Conservation (phyloP, 2,888 invertebrate species). For the Parascotia fuliginaria region DNA sequence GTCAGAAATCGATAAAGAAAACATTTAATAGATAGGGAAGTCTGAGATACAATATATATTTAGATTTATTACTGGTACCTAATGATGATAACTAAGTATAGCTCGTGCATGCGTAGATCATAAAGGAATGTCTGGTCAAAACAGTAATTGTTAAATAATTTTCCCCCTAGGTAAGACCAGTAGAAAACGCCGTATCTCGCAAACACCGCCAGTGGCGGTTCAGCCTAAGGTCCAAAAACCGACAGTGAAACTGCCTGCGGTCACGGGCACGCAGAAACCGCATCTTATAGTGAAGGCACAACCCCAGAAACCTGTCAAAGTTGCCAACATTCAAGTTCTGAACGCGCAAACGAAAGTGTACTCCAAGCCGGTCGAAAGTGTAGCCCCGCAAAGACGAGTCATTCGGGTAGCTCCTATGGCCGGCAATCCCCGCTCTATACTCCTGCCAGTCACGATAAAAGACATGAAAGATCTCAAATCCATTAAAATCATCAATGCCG, state of each 20-base stretch:
- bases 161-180: constrained; percentile 65
- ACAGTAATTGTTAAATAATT: constrained; percentile 15
- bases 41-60: too few relatives aligned
- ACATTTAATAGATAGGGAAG: too few relatives aligned
- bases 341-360: constrained; percentile 77
- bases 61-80: too few relatives aligned
- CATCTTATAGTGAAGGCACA: constrained; percentile 78
- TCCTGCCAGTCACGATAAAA: constrained; percentile 89
- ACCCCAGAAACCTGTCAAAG: constrained; percentile 75
- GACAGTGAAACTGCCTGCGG: constrained; percentile 61
- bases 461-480: constrained; percentile 90
- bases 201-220: constrained; percentile 69
- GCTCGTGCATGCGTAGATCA: neutral
- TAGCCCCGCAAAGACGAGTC: constrained; percentile 74
- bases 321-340: constrained; percentile 77
- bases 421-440: constrained; percentile 87
- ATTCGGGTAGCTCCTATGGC: constrained; percentile 79
- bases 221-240: constrained; percentile 78
- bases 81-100: neutral
- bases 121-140: neutral
- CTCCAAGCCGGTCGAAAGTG: constrained; percentile 76
- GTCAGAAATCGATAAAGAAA: too few relatives aligned
- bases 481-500: constrained; percentile 90
- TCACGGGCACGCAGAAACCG: constrained; percentile 62
- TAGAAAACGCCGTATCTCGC: constrained; percentile 78